These are phyloP conservation scores for Atta colombica DNA, from an alignment of 1,140 invertebrate genomes.

Conservation along the genomic window DNA sequence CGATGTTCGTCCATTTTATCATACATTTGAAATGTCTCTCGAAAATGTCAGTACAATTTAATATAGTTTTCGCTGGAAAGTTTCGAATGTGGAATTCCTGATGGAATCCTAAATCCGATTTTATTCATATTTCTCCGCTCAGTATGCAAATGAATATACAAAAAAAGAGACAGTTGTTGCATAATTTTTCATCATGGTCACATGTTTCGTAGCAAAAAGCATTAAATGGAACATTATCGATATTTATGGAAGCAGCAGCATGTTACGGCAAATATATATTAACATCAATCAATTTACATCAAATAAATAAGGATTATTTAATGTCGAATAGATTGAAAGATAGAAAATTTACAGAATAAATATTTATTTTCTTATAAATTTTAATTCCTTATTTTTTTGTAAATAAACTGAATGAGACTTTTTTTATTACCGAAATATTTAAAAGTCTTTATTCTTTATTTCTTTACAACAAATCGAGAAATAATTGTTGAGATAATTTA, in stretches of 20 bases:
- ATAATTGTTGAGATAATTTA: neutral
- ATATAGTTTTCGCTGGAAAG: slow-evolving; percentile 39
- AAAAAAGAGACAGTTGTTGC: slow-evolving; percentile 18
- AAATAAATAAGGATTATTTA: neutral
- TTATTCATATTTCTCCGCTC: slow-evolving; percentile 30
- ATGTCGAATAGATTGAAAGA: no score
- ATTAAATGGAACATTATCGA: slow-evolving; percentile 10
- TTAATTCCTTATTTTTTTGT: neutral
- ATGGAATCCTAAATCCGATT: slow-evolving; percentile 49
- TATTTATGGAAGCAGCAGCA: neutral
- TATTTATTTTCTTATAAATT: neutral
- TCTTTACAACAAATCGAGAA: neutral
- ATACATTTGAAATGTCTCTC: slow-evolving; percentile 24
- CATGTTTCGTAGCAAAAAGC: neutral
- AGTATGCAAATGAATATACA: slow-evolving; percentile 40
- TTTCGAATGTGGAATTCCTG: slow-evolving; percentile 29
- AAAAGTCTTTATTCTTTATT: neutral
- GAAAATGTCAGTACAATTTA: slow-evolving; percentile 46
- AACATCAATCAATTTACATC: neutral
- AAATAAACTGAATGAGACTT: neutral
- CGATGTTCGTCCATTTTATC: neutral
- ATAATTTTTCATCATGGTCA: slow-evolving; percentile 6
- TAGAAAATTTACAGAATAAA: slow-evolving; percentile 2
- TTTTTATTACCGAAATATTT: neutral
- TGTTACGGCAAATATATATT: neutral